phyloP scores from a whole-genome alignment of 2,113 vertebrate species.

The Empidonax traillii region DNA sequence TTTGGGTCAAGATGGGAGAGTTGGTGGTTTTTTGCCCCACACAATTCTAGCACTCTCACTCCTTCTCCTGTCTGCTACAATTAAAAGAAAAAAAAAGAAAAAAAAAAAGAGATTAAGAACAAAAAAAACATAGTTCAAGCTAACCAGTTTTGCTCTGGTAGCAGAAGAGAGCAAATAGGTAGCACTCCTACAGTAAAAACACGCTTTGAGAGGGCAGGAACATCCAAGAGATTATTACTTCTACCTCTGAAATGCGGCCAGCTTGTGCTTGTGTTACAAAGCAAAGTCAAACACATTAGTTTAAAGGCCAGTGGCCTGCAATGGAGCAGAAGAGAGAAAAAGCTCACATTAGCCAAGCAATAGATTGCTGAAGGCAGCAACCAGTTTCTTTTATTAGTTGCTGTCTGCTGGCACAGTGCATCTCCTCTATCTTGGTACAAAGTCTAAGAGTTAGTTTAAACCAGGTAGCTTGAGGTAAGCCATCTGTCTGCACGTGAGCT shows the following conservation, averaged over 20 bases:
- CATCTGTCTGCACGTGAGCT: not conserved
- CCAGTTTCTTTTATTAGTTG: not conserved
- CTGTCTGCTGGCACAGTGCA: not conserved
- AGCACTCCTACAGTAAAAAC: not conserved
- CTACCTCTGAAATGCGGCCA: not conserved
- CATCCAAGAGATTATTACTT: not conserved
- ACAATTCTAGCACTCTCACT: not conserved
- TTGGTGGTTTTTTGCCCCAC: not conserved
- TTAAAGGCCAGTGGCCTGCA: slow-evolving; percentile 19
- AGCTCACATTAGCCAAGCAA: not conserved
- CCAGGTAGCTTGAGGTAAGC: not conserved
- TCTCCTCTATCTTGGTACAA: rapidly evolving
- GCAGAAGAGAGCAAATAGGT: not conserved
- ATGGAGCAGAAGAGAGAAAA: slow-evolving; percentile 1
- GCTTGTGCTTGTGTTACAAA: not conserved
- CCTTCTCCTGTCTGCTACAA: not conserved
- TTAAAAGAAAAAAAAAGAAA: not conserved
- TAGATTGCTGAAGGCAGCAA: not conserved
- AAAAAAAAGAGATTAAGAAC: not conserved
- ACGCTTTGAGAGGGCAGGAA: not conserved
- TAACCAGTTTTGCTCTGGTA: not conserved
- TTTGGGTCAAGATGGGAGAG: not conserved
- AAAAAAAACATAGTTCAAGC: not conserved
- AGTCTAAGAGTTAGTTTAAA: not conserved
- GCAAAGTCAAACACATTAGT: not conserved